Evolutionary conservation across 2,888 invertebrate genomes (phyloP), one percentile per base, ranked within the genome.

Genomic region (Cataglyphis cursor): DNA sequence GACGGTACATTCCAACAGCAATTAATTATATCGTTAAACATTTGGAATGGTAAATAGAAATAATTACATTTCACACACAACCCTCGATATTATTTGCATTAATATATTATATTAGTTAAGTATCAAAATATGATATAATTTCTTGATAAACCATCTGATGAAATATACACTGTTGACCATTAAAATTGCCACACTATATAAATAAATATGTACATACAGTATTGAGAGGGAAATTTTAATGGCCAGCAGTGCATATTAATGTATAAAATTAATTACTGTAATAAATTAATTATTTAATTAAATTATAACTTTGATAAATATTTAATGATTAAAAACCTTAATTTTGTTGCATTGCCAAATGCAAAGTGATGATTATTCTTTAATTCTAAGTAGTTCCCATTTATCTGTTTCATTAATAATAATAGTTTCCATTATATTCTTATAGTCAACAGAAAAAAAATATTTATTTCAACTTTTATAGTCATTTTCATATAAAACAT

Each of bases 11-110:
- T 59, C 48, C 78, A 70, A 24, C 59, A 35, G 41, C 31, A 70
- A 70, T 78, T 78, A 70, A 78, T 78, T 70, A 59, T 18, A 41
- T 70, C 78, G 12, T 78, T 78, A 70, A 78, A 70, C 21, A 78
- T 44, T 44, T 21, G 21, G 10, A 28, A 21, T 48, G 35, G 59
- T 44, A 59, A 59, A n/a, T 12, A 31, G 31, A 70, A 59, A 78
- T 78, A 70, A 70, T 78, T 78, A 70, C 31, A 12, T 12, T 59
- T 78, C 51, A 21, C 12, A 64, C 31, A 12, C n/a, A 15, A 9
- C 3, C 5, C 3, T 24, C 0, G 10, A 21, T 31, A 31, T 54
- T 70, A 59, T 78, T 59, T 8, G 8, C 44, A 70, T 78, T 59
- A 70, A 78, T 78, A 24, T 78, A 68, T 70, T 31, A 78, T 68